phyloP scores from a whole-genome alignment of 2,113 vertebrate genomes.

The Phaethornis superciliosus region DNA sequence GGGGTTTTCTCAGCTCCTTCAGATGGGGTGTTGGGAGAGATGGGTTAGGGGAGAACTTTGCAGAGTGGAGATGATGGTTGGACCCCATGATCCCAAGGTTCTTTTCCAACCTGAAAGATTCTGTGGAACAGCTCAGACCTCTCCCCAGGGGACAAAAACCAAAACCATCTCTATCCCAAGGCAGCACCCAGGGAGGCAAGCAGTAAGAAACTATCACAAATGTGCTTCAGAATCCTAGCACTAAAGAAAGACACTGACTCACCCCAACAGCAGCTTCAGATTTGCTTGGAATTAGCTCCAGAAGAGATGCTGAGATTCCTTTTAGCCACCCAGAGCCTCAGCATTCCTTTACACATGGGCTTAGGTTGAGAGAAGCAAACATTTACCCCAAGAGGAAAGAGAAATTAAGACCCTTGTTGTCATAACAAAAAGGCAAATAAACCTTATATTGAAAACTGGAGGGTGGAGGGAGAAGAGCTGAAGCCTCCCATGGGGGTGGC shows the following conservation, averaged over 20 bases:
- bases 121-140: too few relatives aligned
- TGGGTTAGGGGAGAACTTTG: too few relatives aligned
- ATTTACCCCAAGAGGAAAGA: not conserved
- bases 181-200: too few relatives aligned
- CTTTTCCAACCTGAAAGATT: too few relatives aligned
- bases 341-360: rapidly evolving
- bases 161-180: too few relatives aligned
- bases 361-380: not conserved
- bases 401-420: not conserved
- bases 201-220: too few relatives aligned
- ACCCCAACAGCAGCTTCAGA: not conserved
- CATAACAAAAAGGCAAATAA: not conserved
- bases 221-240: rapidly evolving
- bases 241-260: rapidly evolving
- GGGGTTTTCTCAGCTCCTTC: too few relatives aligned
- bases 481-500: rapidly evolving
- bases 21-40: too few relatives aligned
- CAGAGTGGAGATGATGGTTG: too few relatives aligned
- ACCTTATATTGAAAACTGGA: not conserved
- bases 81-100: too few relatives aligned
- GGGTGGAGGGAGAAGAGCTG: rapidly evolving
- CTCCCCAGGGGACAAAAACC: too few relatives aligned
- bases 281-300: not conserved
- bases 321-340: not conserved
- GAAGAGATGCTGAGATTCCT: not conserved